A percentile compares a stretch with the other conserved stretches of the same genome.
These are phyloP conservation scores for Alcedo quadribrachys DNA, from an alignment of 2,797 vertebrate species.

Conservation along the genomic window DNA sequence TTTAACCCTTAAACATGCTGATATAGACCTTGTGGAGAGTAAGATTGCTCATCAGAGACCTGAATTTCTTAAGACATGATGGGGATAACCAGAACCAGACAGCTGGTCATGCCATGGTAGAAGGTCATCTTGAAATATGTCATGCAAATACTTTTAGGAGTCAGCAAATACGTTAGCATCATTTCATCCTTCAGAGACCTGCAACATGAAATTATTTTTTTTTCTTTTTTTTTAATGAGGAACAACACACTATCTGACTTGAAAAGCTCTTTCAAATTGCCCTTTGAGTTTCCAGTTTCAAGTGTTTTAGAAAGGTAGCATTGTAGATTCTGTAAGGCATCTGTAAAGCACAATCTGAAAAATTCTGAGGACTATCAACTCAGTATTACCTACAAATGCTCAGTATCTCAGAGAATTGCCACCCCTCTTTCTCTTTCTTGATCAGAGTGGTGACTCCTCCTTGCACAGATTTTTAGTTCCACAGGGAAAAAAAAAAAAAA, in stretches of 20 bases:
- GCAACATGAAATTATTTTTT: neutral
- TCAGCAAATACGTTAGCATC: neutral
- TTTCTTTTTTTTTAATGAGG: neutral
- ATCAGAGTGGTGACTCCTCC: neutral
- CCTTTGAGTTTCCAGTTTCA: neutral
- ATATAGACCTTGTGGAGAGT: neutral
- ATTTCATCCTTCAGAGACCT: neutral
- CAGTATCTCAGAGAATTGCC: neutral
- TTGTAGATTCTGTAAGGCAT: neutral
- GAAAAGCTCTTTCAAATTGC: neutral
- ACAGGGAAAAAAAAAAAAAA: neutral
- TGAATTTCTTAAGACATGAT: neutral
- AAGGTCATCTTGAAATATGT: neutral
- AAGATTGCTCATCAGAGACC: neutral
- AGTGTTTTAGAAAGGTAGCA: neutral
- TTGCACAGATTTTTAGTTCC: fast-evolving
- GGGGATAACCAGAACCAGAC: neutral
- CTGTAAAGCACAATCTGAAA: neutral
- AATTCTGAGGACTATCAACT: neutral
- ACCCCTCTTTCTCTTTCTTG: fast-evolving
- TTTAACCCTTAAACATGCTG: neutral
- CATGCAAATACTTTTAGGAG: neutral
- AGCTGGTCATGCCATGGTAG: neutral
- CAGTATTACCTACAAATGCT: neutral
- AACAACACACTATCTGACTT: neutral